These are phyloP conservation scores for Nestor notabilis DNA, from an alignment of 2,113 vertebrate species.

Conservation along the genomic window DNA sequence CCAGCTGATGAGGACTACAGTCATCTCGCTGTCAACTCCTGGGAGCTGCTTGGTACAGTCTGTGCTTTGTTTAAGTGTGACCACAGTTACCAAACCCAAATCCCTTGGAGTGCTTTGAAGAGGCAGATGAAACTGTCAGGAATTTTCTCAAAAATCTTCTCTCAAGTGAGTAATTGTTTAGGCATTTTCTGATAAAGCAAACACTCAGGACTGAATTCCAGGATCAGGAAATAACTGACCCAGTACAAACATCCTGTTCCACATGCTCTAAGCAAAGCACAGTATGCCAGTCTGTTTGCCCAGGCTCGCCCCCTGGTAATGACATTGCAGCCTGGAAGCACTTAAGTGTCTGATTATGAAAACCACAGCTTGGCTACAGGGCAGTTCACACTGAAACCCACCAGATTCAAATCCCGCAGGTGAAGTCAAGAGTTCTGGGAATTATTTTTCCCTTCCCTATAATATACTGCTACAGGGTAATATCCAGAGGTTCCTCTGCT, in stretches of 20 bases:
- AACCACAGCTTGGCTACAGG: neutral
- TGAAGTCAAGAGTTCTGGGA: conserved; percentile 12
- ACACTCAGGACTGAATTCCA: neutral
- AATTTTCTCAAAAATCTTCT: neutral
- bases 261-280: neutral
- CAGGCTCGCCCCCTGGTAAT: neutral
- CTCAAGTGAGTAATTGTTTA: neutral
- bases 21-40: rapidly evolving
- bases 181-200: neutral
- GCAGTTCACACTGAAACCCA: neutral
- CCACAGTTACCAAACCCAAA: neutral
- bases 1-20: neutral
- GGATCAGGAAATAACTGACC: neutral
- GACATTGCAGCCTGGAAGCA: neutral
- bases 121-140: neutral
- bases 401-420: neutral
- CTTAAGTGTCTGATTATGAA: neutral
- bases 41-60: neutral
- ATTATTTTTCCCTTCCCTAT: neutral
- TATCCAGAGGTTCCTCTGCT: conserved; percentile 37
- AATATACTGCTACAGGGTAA: neutral
- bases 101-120: neutral
- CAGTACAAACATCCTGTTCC: conserved; percentile 16
- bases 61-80: neutral
- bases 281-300: neutral